Evolutionary conservation across 2,888 invertebrate species (phyloP), one percentile per base, ranked within the genome.

Genomic region (Drosophila affinis): DNA sequence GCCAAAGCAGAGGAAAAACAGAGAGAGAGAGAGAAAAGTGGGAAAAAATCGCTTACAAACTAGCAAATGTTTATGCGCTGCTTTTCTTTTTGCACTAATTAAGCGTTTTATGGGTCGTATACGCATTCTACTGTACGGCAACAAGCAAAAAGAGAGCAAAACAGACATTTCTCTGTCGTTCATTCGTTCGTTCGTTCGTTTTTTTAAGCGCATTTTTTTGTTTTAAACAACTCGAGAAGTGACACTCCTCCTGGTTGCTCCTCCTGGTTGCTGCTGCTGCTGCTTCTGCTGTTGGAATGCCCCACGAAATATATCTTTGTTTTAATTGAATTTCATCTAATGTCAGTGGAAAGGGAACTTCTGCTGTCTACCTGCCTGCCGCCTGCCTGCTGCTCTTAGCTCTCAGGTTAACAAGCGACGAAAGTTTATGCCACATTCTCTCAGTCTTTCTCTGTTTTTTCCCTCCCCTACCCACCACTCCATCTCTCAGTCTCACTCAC

Each of bases 261-360:
- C 39, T 39, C 14, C 14, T 39, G 14, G 39, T 0, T 32, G 32
- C 12, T 47, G 27, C 18, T 62, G 34, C 59, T 47, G 27, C 18
- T 62, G 44, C 48, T 48, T 18, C 49, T 62, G 68, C 17, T 46
- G 52, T 49, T 67, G 72, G 71, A 63, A 75, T 78, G 79, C 72
- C 61, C 62, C 64, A 79, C 79, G 77, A 80, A 76, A 83, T 82
- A 86, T 83, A 86, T 83, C 83, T 83, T 83, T 75, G 77, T 83
- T 86, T 83, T 83, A 83, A 83, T 83, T 83, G 83, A 83, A 83
- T 83, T 83, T 83, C 79, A 60, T 76, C 87, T 86, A 83, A 86
- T 86, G 83, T 79, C 77, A 73, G 67, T 68, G 69, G 49, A 71
- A 62, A 57, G 70, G 61, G 39, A 39, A 39, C 39, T 39, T 10